Base-by-base conservation (phyloP, 1,140 invertebrate genomes). In the Plutomurus gul region DNA sequence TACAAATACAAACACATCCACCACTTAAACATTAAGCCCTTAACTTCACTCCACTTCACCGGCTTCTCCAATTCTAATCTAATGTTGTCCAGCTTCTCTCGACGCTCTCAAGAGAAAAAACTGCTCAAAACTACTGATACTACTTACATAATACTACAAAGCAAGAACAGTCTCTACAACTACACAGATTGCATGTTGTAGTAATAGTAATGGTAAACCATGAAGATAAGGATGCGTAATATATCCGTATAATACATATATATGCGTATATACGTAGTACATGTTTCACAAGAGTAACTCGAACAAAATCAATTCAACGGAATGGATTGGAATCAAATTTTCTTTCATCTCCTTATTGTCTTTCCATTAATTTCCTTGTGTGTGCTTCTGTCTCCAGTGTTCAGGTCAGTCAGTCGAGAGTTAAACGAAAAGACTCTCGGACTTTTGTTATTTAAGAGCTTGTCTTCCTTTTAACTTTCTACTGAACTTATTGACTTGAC, bases 321-420 rank as follows among this genome's bases (percentile, higher is more conserved):
- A 51, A 51, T 51, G 47, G 27, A 65, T 65, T 65, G 56, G 25
- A 65, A 65, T 65, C 56, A 65, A 65, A 65, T 65, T 65, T 65
- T 36, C 56, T 65, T 65, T 65, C 51, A 60, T 60, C 56, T 65
- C 27, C 56, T 36, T 36, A 65, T 65, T 65, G 56, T 65, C 25
- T 65, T 65, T 33, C 56, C 56, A 65, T 65, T 65, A 65, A 65
- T 65, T 65, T 65, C 56, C 56, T 65, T 36, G 18, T 33, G 56
- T 36, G 18, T 33, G 56, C 56, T 65, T 65, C 56, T 65, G 56
- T 65, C 56, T 65, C 13, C 27, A 56, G 25, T 11, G 16, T 22
- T 10, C 25, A 51, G 25, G 18, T 51, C 47, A 51, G 47, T 51
- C 47, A 51, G 18, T 51, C 20, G n/a, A 51, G 18, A 22, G 25